Evolutionary conservation across 2,888 invertebrate genomes (phyloP), one percentile per base, ranked within the genome.

Genomic region (Hirtodrosophila cameraria): DNA sequence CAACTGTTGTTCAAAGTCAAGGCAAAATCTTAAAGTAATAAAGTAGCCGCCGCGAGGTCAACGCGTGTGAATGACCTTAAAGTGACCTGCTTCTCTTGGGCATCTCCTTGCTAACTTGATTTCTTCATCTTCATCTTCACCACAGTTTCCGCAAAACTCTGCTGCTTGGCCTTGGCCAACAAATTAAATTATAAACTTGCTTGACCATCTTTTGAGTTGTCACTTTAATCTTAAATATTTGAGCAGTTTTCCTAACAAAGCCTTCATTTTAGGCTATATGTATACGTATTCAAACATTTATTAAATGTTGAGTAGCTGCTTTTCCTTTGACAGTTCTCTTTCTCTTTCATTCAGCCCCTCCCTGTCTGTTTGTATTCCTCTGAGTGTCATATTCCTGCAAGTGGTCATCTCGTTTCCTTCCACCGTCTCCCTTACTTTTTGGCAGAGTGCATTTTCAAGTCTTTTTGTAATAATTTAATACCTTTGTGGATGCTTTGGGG

Each of bases 11-110:
- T 86, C 78, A 85, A 87, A 87, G 84, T 87, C 84, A 86, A 87
- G 84, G 87, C 84, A 50, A 84, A 86, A 86, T 77, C 84, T 87
- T 85, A 80, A 87, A 87, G 83, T 86, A 87, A 84, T 87, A 83
- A 86, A 87, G 80, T 85, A 83, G 83, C 80, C 74, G 68, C 31
- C 58, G 65, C 85, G 85, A 81, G 80, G 86, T 78, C 88, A 75
- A 58, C 59, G 66, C 64, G 85, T 86, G 82, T 83, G 81, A 86
- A 84, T 81, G 82, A 86, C 86, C 82, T 84, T 65, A 73, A 80
- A 84, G 73, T 84, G 82, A 83, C 86, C 82, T 69, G 85, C 43
- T 84, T 81, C 74, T 43, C 49, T 28, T 58, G 54, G 46, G 49
- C 39, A 48, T 28, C 46, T 35, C 43, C 30, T 43, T 33, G 49